A percentile compares a stretch with the other conserved stretches of the same genome.
These are phyloP conservation scores for Drosophila pegasa DNA, from an alignment of 2,888 invertebrate genomes.

Conservation along the genomic window DNA sequence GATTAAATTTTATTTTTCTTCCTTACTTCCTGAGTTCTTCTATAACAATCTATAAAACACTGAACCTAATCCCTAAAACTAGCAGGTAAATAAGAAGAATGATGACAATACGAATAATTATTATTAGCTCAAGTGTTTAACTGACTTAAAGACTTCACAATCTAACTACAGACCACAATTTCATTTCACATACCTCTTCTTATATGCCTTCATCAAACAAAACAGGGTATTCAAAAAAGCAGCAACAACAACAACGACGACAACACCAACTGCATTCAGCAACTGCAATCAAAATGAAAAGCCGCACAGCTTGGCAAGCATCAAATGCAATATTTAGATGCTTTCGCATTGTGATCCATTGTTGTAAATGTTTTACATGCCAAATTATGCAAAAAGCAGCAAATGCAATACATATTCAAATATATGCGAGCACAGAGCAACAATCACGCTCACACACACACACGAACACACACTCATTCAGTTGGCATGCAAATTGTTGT, in stretches of 20 bases:
- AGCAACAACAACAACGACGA: slow-evolving; percentile 15
- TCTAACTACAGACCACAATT: too few relatives aligned
- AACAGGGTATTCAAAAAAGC: slow-evolving; percentile 15
- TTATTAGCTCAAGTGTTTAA: too few relatives aligned
- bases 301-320: slow-evolving; percentile 68
- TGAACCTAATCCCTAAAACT: too few relatives aligned
- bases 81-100: too few relatives aligned
- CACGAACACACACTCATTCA: not conserved
- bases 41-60: too few relatives aligned
- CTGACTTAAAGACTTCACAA: too few relatives aligned
- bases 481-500: slow-evolving; percentile 41
- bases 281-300: slow-evolving; percentile 76
- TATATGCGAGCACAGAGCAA: slow-evolving; percentile 40
- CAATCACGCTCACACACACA: slow-evolving; percentile 11
- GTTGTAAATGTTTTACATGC: slow-evolving; percentile 80
- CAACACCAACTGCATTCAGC: slow-evolving; percentile 12
- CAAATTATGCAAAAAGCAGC: slow-evolving; percentile 78
- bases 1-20: too few relatives aligned
- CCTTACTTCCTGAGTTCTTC: too few relatives aligned
- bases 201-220: too few relatives aligned
- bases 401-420: slow-evolving; percentile 77
- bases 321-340: slow-evolving; percentile 75
- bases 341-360: slow-evolving; percentile 54
- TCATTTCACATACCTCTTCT: not conserved
- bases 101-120: too few relatives aligned